Evolutionary conservation across 2,888 invertebrate genomes (phyloP).

Genomic region (Bursaphelenchus okinawaensis): DNA sequence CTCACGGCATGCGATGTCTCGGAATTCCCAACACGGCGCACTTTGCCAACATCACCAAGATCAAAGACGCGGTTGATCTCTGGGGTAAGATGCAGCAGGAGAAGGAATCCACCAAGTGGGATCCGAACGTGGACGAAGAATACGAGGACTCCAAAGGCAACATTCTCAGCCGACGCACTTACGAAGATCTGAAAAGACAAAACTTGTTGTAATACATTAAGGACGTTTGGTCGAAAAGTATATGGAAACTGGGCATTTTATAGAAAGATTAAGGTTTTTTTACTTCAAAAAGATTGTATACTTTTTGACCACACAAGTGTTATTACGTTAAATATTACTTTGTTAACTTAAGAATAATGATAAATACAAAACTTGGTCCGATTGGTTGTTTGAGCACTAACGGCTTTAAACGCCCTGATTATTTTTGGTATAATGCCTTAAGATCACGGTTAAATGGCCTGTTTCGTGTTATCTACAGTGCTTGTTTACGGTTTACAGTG

Average conservation of each 20-base stretch:
- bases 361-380: too few relatives aligned
- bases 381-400: neutral
- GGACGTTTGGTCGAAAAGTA: too few relatives aligned
- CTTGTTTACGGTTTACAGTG: too few relatives aligned
- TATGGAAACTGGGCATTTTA: too few relatives aligned
- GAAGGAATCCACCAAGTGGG: conserved; percentile 9
- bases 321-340: too few relatives aligned
- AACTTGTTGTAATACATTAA: conserved; percentile 74
- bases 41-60: conserved; percentile 95
- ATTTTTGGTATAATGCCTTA: neutral
- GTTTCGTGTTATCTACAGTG: too few relatives aligned
- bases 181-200: conserved; percentile 94
- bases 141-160: conserved; percentile 97
- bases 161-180: conserved; percentile 95
- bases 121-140: conserved; percentile 74
- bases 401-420: neutral
- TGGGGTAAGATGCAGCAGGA: conserved; percentile 74
- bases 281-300: too few relatives aligned
- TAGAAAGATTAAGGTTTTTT: too few relatives aligned
- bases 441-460: neutral
- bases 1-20: conserved; percentile 89
- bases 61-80: conserved; percentile 64
- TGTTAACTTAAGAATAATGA: too few relatives aligned
- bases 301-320: too few relatives aligned
- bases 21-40: conserved; percentile 99